Percentiles rank a stretch among this genome's conserved stretches.
Evolutionary conservation across 2,797 vertebrate genomes (phyloP).

Genomic region (Halcyon smyrnensis): DNA sequence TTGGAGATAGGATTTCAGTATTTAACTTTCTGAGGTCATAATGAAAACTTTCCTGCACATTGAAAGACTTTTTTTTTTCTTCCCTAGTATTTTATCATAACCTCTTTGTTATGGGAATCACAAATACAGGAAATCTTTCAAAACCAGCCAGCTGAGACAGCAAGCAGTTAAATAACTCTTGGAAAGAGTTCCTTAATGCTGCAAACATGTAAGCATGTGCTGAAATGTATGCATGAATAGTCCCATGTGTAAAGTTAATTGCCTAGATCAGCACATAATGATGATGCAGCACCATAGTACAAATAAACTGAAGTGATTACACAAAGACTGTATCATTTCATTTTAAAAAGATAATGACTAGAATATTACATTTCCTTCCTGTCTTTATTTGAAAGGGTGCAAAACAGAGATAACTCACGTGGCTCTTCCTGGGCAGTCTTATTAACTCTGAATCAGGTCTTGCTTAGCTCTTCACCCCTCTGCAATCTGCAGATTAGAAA

Average conservation of each 20-base stretch:
- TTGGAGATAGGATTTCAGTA: not conserved
- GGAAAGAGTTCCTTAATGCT: not conserved
- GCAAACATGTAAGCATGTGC: not conserved
- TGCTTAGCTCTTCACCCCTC: conserved; percentile 2
- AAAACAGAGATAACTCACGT: not conserved
- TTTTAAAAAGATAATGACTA: conserved; percentile 4
- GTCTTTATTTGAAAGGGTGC: conserved; percentile 1
- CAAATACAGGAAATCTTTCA: not conserved
- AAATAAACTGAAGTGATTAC: conserved; percentile 24
- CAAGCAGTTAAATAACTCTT: not conserved
- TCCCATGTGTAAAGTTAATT: conserved; percentile 35
- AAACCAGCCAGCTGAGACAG: not conserved
- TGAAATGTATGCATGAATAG: not conserved
- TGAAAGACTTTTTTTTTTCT: not conserved
- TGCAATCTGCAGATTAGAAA: not conserved
- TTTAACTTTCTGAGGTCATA: conserved; percentile 3
- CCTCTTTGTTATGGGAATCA: not conserved
- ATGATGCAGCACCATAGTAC: not conserved
- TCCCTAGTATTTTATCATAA: not conserved
- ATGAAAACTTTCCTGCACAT: not conserved
- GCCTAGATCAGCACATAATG: conserved; percentile 10
- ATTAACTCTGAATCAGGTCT: not conserved
- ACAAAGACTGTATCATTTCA: not conserved
- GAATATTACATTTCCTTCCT: conserved; percentile 6
- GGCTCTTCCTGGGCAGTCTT: not conserved